Base-by-base conservation (phyloP, 2,113 vertebrate genomes). In the Muscicapa adusta region DNA sequence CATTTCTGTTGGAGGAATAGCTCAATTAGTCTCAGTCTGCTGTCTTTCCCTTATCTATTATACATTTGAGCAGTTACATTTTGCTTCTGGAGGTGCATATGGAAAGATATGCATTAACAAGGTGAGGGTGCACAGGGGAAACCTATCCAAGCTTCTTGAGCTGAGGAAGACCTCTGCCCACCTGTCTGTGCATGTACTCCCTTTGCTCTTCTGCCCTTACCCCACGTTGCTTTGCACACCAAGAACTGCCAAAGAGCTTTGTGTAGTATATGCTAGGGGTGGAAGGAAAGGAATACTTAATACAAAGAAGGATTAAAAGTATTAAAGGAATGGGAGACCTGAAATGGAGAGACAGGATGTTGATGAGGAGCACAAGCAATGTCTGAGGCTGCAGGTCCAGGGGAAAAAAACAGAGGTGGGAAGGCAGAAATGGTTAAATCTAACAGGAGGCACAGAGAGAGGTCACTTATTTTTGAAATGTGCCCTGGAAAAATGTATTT, bases 11-110 rank as follows among this genome's bases (percentile, higher is more conserved):
- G 77, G 38, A 96, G 71, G 40, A 91, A 92, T 66, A 83, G 74
- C 81, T 95, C 85, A 94, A 63, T 96, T 96, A 95, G 75, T 95
- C 86, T 94, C 95, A 85, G 67, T 73, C 87, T 95, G 71, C 60
- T 79, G 85, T 96, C 87, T 93, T 85, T 76, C 40, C 63, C 71
- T 92, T 91, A 77, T 91, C 87, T 92, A 74, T 96, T 93, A 91
- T 91, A 85, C 67, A 90, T 91, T 75, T 83, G 58, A 88, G 60
- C 2, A 5, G 38, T 66, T 94, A 47, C 45, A 62, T 43, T 71
- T 82, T 67, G 31, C 73, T 67, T 86, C 92, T 86, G 65, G 84
- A 92, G 63, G 51, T 15, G 34, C 56, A 53, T 47, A 22, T 17
- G 48, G 56, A 36, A 62, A 74, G 25, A 63, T n/a, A 23, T 5